phyloP scores from a whole-genome alignment of 2,113 vertebrate species.

The Pavo muticus region DNA sequence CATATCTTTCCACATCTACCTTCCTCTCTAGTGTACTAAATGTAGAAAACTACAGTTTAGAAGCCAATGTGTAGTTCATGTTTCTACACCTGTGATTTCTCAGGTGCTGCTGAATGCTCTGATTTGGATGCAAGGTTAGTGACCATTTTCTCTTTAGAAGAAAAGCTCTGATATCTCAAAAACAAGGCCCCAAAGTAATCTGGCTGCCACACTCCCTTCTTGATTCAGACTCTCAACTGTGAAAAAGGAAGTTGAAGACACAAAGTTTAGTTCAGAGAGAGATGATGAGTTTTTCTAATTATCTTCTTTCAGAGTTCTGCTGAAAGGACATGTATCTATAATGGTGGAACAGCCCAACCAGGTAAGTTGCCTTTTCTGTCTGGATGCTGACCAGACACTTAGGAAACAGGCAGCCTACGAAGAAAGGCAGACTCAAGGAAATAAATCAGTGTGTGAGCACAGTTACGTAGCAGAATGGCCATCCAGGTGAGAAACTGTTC shows the following conservation, averaged over 20 bases:
- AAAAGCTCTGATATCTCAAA: background rate
- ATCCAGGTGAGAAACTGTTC: background rate
- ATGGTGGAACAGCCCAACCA: background rate
- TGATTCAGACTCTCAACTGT: background rate
- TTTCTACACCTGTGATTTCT: background rate
- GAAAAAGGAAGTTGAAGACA: background rate
- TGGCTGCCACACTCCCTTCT: background rate
- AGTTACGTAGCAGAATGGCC: background rate
- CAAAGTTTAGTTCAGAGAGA: background rate
- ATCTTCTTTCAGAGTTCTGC: background rate
- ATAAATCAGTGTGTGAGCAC: background rate
- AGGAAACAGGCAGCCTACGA: background rate
- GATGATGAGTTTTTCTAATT: background rate
- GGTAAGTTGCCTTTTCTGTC: background rate
- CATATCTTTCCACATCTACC: background rate
- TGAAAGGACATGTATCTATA: background rate
- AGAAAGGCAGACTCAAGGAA: background rate
- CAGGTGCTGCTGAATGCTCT: background rate
- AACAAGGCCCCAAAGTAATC: background rate
- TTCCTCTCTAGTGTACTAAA: background rate
- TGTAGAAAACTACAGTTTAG: background rate
- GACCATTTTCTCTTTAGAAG: background rate
- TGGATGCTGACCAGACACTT: background rate
- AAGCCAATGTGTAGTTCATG: background rate
- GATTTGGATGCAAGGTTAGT: background rate